phyloP scores from a whole-genome alignment of 2,797 vertebrate genomes.

The Carduelis carduelis region DNA sequence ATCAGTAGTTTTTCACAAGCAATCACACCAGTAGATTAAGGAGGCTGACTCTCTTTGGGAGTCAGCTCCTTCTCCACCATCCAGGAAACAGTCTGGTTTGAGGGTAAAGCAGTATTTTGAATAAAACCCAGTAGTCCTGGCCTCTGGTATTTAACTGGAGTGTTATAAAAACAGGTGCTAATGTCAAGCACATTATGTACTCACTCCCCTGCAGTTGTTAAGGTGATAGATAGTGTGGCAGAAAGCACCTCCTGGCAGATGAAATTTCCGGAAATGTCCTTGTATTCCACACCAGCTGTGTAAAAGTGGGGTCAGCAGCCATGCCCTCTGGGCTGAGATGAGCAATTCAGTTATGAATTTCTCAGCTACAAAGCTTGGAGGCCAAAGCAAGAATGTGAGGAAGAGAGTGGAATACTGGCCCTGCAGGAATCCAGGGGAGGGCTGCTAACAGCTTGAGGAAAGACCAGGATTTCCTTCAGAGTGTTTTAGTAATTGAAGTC shows the following conservation, averaged over 20 bases:
- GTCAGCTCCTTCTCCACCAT: neutral
- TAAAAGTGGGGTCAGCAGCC: neutral
- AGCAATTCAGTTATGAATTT: neutral
- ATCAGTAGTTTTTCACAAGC: constrained; percentile 32
- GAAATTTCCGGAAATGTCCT: constrained; percentile 44
- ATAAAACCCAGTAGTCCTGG: constrained; percentile 19
- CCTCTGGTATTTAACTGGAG: constrained; percentile 20
- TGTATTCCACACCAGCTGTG: neutral
- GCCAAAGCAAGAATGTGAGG: neutral
- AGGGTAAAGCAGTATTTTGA: constrained; percentile 5
- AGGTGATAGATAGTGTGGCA: constrained; percentile 30
- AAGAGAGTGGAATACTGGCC: neutral
- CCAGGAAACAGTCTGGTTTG: neutral
- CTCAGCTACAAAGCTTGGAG: neutral
- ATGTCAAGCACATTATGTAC: constrained; percentile 49
- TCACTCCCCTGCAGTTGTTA: constrained; percentile 27
- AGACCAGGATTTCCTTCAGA: neutral
- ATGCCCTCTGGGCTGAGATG: constrained; percentile 25
- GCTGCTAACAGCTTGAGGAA: neutral
- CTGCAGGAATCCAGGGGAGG: neutral
- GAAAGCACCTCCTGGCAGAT: constrained; percentile 16
- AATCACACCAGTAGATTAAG: neutral
- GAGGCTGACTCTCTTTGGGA: neutral
- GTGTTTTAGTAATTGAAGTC: neutral
- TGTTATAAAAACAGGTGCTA: constrained; percentile 47